Conservation (phyloP, 2,888 invertebrate species). For the Argynnis bischoffii region DNA sequence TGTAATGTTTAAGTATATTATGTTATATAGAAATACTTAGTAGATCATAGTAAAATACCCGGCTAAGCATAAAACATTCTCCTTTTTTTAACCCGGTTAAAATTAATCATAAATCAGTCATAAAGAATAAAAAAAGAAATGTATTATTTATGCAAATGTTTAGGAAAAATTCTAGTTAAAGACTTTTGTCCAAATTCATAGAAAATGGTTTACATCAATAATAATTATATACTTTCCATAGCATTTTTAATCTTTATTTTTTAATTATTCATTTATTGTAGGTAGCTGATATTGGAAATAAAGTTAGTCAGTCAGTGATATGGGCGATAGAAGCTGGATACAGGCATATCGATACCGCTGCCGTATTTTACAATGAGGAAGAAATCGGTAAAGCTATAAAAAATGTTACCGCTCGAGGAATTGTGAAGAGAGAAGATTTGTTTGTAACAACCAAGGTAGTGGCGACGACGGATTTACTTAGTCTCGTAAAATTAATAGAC, state of each 20-base stretch:
- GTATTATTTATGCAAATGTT: too few species aligned
- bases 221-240: background rate
- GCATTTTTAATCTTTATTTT: too few species aligned
- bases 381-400: slow-evolving; percentile 80
- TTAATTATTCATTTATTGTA: background rate
- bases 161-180: too few species aligned
- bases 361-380: slow-evolving; percentile 79
- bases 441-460: slow-evolving; percentile 81
- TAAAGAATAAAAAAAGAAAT: too few species aligned
- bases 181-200: background rate
- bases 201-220: background rate
- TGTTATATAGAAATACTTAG: too few species aligned
- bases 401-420: slow-evolving; percentile 70
- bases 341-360: slow-evolving; percentile 84
- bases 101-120: too few species aligned
- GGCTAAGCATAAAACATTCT: too few species aligned
- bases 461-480: too few species aligned
- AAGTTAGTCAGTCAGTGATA: slow-evolving; percentile 51
- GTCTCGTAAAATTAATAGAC: background rate
- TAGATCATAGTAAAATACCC: too few species aligned
- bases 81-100: too few species aligned
- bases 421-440: slow-evolving; percentile 76
- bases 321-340: slow-evolving; percentile 84
- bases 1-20: background rate
- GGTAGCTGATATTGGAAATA: background rate